A percentile compares a stretch with the other conserved stretches of the same genome.
Evolutionary conservation across 2,113 vertebrate genomes (phyloP).

Genomic region (Psittacara wagleri): DNA sequence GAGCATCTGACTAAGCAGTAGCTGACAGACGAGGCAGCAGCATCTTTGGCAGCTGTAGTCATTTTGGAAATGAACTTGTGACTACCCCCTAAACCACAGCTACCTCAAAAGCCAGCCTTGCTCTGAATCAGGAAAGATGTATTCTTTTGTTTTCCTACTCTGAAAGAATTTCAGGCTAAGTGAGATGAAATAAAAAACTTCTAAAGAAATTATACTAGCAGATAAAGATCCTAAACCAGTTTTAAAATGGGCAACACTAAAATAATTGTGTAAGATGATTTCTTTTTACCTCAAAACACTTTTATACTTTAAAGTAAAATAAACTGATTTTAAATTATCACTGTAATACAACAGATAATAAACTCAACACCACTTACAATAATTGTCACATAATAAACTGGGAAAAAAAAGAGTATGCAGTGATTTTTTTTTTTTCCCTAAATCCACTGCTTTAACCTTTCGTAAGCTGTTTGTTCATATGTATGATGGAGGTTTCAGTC

Average conservation of each 20-base stretch:
- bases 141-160: neutral
- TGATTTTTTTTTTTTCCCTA: neutral
- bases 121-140: neutral
- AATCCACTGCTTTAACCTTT: neutral
- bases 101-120: neutral
- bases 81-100: neutral
- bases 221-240: neutral
- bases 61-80: slow-evolving; percentile 1
- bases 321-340: neutral
- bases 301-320: neutral
- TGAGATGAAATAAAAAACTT: neutral
- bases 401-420: neutral
- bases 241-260: neutral
- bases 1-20: neutral
- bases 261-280: neutral
- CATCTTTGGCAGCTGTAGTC: neutral
- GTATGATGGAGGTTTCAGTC: neutral
- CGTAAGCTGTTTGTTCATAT: neutral
- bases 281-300: neutral
- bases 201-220: neutral
- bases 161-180: neutral
- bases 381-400: neutral
- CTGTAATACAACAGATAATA: neutral
- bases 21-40: neutral
- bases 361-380: neutral